Percentiles rank a stretch among this genome's conserved stretches.
Evolutionary conservation across 1,140 invertebrate species (phyloP).

Genomic region (Nebria ingens): DNA sequence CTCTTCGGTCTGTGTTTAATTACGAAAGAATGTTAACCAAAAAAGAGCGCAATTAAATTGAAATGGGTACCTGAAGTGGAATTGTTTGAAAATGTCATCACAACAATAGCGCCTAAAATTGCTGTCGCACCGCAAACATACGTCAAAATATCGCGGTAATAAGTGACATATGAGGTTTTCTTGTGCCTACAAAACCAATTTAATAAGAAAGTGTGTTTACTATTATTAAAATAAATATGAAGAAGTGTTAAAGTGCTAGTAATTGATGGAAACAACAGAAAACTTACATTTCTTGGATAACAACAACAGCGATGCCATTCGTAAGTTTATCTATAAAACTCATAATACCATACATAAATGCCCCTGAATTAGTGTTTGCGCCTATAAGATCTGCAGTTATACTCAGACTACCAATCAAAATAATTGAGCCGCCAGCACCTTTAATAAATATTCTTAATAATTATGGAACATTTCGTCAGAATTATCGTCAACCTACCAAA

Average conservation of each 20-base stretch:
- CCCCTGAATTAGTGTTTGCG: slow-evolving; percentile 71
- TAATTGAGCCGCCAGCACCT: slow-evolving; percentile 72
- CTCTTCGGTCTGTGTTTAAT: not conserved
- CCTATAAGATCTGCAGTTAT: slow-evolving; percentile 87
- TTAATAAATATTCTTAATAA: slow-evolving; percentile 11
- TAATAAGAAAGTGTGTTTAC: not conserved
- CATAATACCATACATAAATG: slow-evolving; percentile 95
- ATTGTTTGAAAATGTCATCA: slow-evolving; percentile 22
- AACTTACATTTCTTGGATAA: slow-evolving; percentile 62
- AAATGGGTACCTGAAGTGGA: slow-evolving; percentile 17
- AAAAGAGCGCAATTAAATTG: not conserved
- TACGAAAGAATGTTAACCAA: not conserved
- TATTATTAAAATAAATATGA: not conserved
- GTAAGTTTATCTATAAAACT: slow-evolving; percentile 89
- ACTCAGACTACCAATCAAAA: slow-evolving; percentile 81
- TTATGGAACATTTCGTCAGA: slow-evolving; percentile 13
- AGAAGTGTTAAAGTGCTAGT: not conserved
- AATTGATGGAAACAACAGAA: not conserved
- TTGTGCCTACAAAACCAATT: slow-evolving; percentile 22
- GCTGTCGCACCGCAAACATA: slow-evolving; percentile 49
- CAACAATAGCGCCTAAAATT: slow-evolving; percentile 39
- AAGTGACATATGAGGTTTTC: slow-evolving; percentile 25
- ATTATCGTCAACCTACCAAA: slow-evolving; percentile 48
- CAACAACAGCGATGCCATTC: slow-evolving; percentile 72
- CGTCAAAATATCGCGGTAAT: slow-evolving; percentile 38